A percentile compares a stretch with the other conserved stretches of the same genome.
phyloP scores from a whole-genome alignment of 2,888 invertebrate species.

The Eristalis pertinax region DNA sequence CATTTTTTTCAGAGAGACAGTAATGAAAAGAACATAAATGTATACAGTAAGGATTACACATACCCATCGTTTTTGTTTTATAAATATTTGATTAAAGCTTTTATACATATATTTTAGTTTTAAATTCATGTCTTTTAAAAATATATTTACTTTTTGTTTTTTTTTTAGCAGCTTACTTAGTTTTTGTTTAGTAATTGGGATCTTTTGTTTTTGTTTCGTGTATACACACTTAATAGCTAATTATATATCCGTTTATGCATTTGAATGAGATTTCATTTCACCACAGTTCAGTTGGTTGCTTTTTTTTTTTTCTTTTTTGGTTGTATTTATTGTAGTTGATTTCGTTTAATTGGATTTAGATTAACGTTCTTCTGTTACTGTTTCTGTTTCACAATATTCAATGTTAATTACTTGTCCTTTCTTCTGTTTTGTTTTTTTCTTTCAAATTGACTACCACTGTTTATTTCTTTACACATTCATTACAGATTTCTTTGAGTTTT shows the following conservation, averaged over 20 bases:
- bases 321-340: background rate
- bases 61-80: conserved; percentile 67
- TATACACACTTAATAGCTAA: conserved; percentile 36
- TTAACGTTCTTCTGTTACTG: background rate
- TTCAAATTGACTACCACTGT: conserved; percentile 25
- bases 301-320: conserved; percentile 10
- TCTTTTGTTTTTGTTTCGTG: conserved; percentile 23
- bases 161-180: conserved; percentile 51
- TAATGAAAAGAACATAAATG: conserved; percentile 26
- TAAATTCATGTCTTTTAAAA: conserved; percentile 29
- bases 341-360: background rate
- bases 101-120: conserved; percentile 54
- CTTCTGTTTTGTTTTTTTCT: background rate
- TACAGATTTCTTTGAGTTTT: conserved; percentile 34
- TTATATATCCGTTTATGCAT: conserved; percentile 17
- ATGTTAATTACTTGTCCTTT: background rate
- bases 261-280: conserved; percentile 20
- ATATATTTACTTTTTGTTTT: conserved; percentile 50
- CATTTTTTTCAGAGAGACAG: too few relatives aligned
- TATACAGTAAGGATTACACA: conserved; percentile 63
- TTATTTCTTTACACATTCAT: conserved; percentile 7
- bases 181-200: conserved; percentile 29
- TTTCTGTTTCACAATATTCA: background rate
- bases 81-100: conserved; percentile 56
- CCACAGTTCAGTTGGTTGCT: conserved; percentile 20